Evolutionary conservation across 2,113 vertebrate species (phyloP), one percentile per base, ranked within the genome.

Genomic region (Trematomus loennbergii): DNA sequence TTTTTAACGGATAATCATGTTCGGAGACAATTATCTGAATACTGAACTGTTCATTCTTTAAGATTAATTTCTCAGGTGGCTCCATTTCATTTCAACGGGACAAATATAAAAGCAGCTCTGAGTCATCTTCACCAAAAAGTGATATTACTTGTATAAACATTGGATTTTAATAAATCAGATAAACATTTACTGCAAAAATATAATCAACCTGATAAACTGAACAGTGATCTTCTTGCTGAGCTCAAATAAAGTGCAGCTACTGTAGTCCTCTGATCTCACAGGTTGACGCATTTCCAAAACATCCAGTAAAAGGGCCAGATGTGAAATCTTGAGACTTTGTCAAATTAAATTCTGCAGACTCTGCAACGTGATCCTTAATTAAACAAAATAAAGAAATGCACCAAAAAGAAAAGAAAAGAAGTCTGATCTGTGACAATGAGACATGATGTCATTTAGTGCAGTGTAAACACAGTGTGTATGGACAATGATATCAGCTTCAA

Each of bases 191-290:
- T 53, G 5, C 16, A 2, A 53, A 5, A 0, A 4, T 29, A n/a
- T 53, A 10, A 17, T 10, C n/a, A 33, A n/a, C 55, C 6, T 18
- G 15, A 45, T 71, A 29, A 70, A 3, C 8, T 0, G 33, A 40
- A 25, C 25, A 7, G 49, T 18, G 29, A 12, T 49, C 11, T 12
- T 69, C 22, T 67, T 17, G 18, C 29, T 29, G 2, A 33, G 59
- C 54, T n/a, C 3, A 61, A 25, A 22, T 33, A 53, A 76, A 72
- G 29, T 36, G 6, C 46, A 73, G 45, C 7, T 18, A n/a, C n/a
- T n/a, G n/a, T n/a, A 63, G 50, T 48, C n/a, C 5, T 20, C 72
- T 67, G 60, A 79, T 46, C 85, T 70, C 77, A 77, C 36, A 7
- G n/a, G 53, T 69, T 58, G 55, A 67, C n/a, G 46, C 59, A 18